Conservation (phyloP, 2,113 vertebrate species). For the Fulmarus glacialis region DNA sequence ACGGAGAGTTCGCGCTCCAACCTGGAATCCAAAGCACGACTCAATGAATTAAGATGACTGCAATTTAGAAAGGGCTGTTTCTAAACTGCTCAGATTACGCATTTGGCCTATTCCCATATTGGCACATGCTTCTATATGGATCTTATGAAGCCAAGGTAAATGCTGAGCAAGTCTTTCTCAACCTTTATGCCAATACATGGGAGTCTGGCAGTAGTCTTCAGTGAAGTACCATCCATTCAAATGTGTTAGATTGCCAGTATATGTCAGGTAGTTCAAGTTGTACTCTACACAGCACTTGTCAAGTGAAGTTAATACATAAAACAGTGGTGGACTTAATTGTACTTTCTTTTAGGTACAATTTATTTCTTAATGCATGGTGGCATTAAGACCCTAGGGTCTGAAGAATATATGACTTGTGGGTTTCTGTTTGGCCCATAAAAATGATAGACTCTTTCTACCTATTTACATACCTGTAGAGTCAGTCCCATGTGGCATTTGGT, state of each 20-base stretch:
- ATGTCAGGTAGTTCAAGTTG: neutral
- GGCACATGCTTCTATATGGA: neutral
- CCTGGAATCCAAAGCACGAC: neutral
- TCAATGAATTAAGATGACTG: neutral
- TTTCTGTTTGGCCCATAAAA: neutral
- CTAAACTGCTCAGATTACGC: neutral
- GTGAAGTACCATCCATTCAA: neutral
- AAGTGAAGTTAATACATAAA: neutral
- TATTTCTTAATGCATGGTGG: neutral
- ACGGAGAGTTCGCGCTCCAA: neutral
- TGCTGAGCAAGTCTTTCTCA: neutral
- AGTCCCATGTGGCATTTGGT: neutral
- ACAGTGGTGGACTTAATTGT: neutral
- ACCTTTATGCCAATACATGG: neutral
- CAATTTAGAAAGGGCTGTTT: neutral
- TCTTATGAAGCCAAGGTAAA: neutral
- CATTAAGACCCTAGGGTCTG: neutral
- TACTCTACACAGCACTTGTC: neutral
- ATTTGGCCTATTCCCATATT: neutral
- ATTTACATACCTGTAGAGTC: neutral
- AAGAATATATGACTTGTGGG: neutral
- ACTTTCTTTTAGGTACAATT: neutral
- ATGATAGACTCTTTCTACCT: neutral
- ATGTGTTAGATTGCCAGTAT: neutral
- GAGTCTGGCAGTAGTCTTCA: neutral